Evolutionary conservation across 1,140 invertebrate genomes (phyloP), one percentile per base, ranked within the genome.

Genomic region (Papilio polyxenes): DNA sequence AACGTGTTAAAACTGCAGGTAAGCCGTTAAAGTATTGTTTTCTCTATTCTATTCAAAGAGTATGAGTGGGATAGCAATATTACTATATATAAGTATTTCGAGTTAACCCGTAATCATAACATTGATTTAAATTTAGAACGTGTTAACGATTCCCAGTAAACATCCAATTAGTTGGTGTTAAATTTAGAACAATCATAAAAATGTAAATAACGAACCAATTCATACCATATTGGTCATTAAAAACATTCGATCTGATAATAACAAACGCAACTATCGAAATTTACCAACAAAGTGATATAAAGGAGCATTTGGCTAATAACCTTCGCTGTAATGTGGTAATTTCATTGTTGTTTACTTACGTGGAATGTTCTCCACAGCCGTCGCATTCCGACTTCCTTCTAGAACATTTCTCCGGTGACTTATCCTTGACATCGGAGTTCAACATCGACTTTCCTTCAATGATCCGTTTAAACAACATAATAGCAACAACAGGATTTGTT

Each of bases 401-500:
- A 90, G 91, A 93, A 92, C 93, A 93, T 91, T 94, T 94, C 90
- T 94, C 91, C 75, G 84, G 83, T 82, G 86, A 85, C 84, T 89
- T 93, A 82, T 86, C 90, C 85, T 91, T 92, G 75, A 85, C 87
- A 85, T 93, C 92, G 56, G 87, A 83, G 82, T 93, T 95, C 94
- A 95, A 91, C 93, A 94, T 91, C 92, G 93, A 93, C 89, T 94
- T 94, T 95, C 94, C 91, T 94, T 94, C 91, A 92, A 95, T 92
- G 93, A 95, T 92, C 92, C 94, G 94, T 95, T 95, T 94, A 94
- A 95, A 92, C 94, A 95, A 89, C 94, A 95, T 95, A 95, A 88
- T 93, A 95, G 87, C 72, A 95, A 86, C 10, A 95, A 85, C 81
- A 95, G 89, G 78, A 95, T 94, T 87, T 94, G 92, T 89, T 93